Percentiles rank a stretch among this genome's conserved stretches.
Evolutionary conservation across 2,888 invertebrate genomes (phyloP).

Genomic region (Pterostichus madidus): DNA sequence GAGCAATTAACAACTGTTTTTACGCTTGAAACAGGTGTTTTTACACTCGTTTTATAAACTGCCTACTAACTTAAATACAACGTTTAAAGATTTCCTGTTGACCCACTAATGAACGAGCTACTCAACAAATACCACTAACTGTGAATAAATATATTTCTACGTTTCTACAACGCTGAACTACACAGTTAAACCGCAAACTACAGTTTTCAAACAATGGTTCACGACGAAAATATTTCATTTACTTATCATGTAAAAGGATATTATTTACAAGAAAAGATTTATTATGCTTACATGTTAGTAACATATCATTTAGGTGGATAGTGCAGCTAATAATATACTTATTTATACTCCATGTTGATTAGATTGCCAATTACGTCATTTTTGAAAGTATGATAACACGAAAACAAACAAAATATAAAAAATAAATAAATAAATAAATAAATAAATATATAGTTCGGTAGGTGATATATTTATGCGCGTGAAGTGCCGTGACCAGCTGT

Average conservation of each 20-base stretch:
- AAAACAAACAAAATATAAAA: no score
- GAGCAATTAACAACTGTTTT: slow-evolving; percentile 41
- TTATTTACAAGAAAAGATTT: neutral
- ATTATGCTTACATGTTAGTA: no score
- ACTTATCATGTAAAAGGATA: neutral
- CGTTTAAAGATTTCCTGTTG: slow-evolving; percentile 51
- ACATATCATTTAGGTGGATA: no score
- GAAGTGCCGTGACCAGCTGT: no score
- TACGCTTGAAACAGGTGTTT: slow-evolving; percentile 49
- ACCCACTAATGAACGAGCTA: slow-evolving; percentile 44
- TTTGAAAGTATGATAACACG: no score
- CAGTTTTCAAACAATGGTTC: neutral
- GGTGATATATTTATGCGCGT: no score
- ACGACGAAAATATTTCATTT: neutral
- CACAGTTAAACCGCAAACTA: neutral
- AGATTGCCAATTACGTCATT: no score
- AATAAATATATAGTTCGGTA: no score
- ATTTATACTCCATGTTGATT: no score
- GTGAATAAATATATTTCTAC: slow-evolving; percentile 31
- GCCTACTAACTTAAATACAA: slow-evolving; percentile 51
- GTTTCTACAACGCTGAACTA: neutral
- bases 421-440: no score
- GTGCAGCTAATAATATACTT: no score
- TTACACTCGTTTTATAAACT: slow-evolving; percentile 22
- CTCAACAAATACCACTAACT: slow-evolving; percentile 29